Conservation (phyloP, 53 echinoderm and acorn worm genomes). For the Antedon mediterranea region DNA sequence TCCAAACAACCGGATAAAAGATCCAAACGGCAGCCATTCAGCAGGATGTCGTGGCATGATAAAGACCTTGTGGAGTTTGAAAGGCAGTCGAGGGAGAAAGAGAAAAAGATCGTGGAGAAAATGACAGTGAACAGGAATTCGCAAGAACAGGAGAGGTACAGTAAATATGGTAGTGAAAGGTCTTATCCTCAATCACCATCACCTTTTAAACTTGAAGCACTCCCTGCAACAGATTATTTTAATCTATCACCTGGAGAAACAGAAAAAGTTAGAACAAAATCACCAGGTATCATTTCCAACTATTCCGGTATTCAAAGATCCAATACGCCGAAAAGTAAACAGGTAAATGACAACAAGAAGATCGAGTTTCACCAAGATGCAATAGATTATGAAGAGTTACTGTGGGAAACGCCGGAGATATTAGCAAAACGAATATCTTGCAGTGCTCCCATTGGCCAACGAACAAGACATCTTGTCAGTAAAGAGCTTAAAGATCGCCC, state of each 20-base stretch:
- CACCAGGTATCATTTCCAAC: neutral
- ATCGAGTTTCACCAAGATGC: neutral
- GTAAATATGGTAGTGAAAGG: neutral
- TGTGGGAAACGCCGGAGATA: neutral
- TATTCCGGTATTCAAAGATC: neutral
- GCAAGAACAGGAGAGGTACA: neutral
- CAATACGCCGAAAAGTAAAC: neutral
- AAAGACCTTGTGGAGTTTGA: constrained; percentile 38
- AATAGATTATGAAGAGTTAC: neutral
- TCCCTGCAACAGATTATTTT: neutral
- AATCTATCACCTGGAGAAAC: too few species aligned
- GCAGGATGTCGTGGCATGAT: constrained; percentile 58
- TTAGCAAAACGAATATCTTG: neutral
- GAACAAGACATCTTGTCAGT: neutral
- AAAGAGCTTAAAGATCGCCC: constrained; percentile 6
- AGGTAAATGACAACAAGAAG: neutral
- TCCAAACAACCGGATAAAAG: constrained; percentile 48
- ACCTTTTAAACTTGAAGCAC: neutral
- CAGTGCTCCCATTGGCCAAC: neutral
- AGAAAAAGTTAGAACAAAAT: neutral
- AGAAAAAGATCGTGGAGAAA: neutral
- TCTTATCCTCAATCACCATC: neutral
- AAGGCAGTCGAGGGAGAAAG: constrained; percentile 16
- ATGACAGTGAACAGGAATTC: neutral
- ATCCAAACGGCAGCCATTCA: constrained; percentile 32